phyloP scores from a whole-genome alignment of 2,888 invertebrate species.

The Agriopis leucophaearia region DNA sequence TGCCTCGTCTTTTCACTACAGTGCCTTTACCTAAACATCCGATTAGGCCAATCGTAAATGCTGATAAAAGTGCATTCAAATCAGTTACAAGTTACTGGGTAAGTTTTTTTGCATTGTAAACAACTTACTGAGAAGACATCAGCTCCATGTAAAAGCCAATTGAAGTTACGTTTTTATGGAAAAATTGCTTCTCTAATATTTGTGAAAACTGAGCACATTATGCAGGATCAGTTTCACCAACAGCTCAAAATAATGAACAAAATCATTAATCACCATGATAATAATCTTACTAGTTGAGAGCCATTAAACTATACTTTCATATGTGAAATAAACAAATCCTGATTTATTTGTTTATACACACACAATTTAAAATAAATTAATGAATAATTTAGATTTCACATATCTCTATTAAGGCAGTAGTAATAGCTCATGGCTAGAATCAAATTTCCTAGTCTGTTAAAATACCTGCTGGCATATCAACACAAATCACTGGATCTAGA shows the following conservation, averaged over 20 bases:
- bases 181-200: neutral
- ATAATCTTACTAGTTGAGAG: neutral
- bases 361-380: neutral
- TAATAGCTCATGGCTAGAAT: too few species aligned
- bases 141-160: conserved; percentile 4
- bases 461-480: too few species aligned
- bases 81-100: conserved; percentile 23
- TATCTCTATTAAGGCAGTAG: too few species aligned
- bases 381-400: neutral
- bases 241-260: neutral
- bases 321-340: neutral
- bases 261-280: neutral
- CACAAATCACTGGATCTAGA: too few species aligned
- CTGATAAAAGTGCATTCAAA: conserved; percentile 27
- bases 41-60: conserved; percentile 20
- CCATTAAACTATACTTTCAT: neutral
- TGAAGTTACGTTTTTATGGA: neutral
- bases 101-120: conserved; percentile 39
- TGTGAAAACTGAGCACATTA: neutral
- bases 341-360: neutral
- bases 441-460: too few species aligned
- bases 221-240: neutral
- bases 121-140: conserved; percentile 20
- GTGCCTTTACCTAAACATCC: conserved; percentile 22
- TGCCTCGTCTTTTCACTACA: conserved; percentile 35